Evolutionary conservation across 2,888 invertebrate species (phyloP).

Genomic region (Chaetogeoica ovagalla): DNA sequence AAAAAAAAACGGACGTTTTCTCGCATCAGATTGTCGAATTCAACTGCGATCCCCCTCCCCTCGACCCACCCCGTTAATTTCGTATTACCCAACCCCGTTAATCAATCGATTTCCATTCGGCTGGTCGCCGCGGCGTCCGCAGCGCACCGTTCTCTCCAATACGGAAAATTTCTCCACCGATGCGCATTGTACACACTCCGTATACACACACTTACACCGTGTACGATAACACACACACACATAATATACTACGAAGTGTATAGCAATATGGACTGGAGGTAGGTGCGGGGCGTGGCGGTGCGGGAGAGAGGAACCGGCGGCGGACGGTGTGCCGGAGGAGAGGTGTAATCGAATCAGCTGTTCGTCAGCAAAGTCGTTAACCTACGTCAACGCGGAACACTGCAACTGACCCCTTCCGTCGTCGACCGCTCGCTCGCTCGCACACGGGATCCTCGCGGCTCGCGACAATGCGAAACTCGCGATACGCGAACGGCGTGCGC

Average conservation of each 20-base stretch:
- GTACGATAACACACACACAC: constrained; percentile 5
- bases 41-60: too few species aligned
- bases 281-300: background rate
- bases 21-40: too few species aligned
- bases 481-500: background rate
- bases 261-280: constrained; percentile 19
- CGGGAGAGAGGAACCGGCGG: too few species aligned
- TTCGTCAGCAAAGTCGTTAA: constrained; percentile 53
- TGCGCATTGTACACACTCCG: too few species aligned
- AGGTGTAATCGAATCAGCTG: constrained; percentile 47
- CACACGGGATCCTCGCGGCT: background rate
- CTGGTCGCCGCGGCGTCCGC: too few species aligned
- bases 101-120: too few species aligned
- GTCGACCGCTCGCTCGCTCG: background rate
- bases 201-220: constrained; percentile 2
- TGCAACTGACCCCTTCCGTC: constrained; percentile 52
- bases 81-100: too few species aligned
- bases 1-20: too few species aligned
- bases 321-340: background rate
- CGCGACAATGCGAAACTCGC: background rate
- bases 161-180: too few species aligned
- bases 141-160: too few species aligned
- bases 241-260: too few species aligned
- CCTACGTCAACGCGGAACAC: constrained; percentile 53
- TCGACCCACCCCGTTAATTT: too few species aligned